phyloP scores from a whole-genome alignment of 2,888 invertebrate species.

The Pherbina coryleti region DNA sequence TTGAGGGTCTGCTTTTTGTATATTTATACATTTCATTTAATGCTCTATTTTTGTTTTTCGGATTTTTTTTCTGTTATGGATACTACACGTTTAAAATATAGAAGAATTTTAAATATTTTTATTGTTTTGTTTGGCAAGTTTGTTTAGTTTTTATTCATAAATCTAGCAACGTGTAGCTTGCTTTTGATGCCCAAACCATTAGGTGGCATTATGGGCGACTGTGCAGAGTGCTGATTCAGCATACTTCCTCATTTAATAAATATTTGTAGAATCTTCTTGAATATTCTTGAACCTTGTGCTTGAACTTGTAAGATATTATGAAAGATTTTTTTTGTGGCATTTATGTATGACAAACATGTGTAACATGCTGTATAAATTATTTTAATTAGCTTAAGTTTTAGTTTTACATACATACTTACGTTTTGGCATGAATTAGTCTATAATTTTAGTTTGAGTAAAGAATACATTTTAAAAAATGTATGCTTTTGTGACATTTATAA shows the following conservation, averaged over 20 bases:
- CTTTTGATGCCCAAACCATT: too few relatives aligned
- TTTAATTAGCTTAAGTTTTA: too few relatives aligned
- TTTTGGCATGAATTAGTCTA: too few relatives aligned
- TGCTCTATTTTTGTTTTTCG: not conserved
- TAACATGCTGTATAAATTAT: too few relatives aligned
- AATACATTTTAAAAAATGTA: too few relatives aligned
- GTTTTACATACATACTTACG: too few relatives aligned
- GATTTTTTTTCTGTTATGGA: not conserved
- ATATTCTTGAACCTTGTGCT: conserved; percentile 18
- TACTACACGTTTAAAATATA: not conserved
- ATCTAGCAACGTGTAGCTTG: not conserved
- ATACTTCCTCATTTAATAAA: conserved; percentile 11
- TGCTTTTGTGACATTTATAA: too few relatives aligned
- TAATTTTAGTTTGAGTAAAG: too few relatives aligned
- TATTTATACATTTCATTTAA: not conserved
- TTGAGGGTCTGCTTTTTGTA: not conserved
- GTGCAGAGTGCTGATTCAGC: not conserved
- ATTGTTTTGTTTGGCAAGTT: not conserved
- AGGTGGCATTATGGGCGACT: not conserved
- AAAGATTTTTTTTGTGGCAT: not conserved
- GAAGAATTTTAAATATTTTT: not conserved
- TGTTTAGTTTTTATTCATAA: not conserved
- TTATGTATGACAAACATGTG: not conserved
- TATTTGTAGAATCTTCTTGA: not conserved
- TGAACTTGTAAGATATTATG: conserved; percentile 29